Base-by-base conservation (phyloP, 1,140 invertebrate species). In the Drosophila tsacasi region DNA sequence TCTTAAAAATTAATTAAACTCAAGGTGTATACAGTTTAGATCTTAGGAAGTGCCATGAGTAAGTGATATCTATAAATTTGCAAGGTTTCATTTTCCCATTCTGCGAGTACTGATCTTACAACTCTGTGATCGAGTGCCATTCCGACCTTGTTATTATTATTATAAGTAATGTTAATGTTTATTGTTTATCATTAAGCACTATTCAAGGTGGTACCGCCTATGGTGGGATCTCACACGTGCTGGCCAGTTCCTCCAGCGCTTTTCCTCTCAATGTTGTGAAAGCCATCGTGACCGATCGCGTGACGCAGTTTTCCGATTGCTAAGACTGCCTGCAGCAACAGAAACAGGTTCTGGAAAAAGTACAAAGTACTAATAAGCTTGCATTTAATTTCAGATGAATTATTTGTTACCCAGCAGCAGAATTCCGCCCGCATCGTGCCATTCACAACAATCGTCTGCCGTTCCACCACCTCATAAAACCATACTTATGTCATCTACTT, bases 201-300 rank as follows among this genome's bases (percentile, higher is more conserved):
- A 55, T 49, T 23, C 15, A n/a, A n/a, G 15, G 17, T 13, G 37
- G 47, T 62, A 23, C 5, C 40, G 46, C 8, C 12, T 23, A 32
- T 69, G 50, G 47, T 76, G 58, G 5, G 50, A 32, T 42, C 27
- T 46, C 39, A 46, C 44, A 61, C 40, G 73, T 63, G 44, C 63
- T 71, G 71, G 35, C 52, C 27, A 58, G 23, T 74, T 39, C 19
- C 30, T 39, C 47, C 40, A 62, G n/a, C 35, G 50, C 9, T 27
- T 23, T 54, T 75, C 54, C 49, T 49, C 19, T 75, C 13, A 15
- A 66, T 60, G 17, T 54, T 50, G 47, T 76, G 71, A 39, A 58
- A 83, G 8, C 76, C 76, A 64, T 79, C 71, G 46, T 79, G 76
- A n/a, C 37, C 64, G 19, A 50, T 40, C 2, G 46, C 62, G 13